Evolutionary conservation across 1,140 invertebrate genomes (phyloP), one percentile per base, ranked within the genome.

Genomic region (Drosophila suzukii): DNA sequence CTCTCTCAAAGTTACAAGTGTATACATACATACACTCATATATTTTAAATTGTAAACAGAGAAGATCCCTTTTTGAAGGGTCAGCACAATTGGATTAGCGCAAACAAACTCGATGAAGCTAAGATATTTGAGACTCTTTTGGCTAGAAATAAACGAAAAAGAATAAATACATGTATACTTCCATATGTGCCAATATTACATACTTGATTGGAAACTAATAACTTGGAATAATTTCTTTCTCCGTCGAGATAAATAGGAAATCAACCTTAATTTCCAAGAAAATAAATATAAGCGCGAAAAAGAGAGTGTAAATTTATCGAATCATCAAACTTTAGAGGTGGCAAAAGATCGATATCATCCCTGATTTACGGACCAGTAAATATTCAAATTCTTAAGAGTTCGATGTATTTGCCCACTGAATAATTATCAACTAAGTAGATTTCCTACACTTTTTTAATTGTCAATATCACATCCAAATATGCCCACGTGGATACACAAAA

Each of bases 11-110:
- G 15, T 6, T n/a, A 6, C 38, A 2, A 4, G 12, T 6, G 13
- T 13, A 13, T 6, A 39, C 2, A 17, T 10, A 44, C 10, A 20
- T 0, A 13, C 7, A 43, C n/a, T n/a, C n/a, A n/a, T n/a, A n/a
- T n/a, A n/a, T n/a, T n/a, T 6, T 7, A 11, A 60, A 32, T n/a
- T 68, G 30, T 36, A 24, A 51, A 54, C 38, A 44, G 11, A 57
- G 55, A 59, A 39, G 27, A 10, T 27, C 0, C 13, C 20, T 12
- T 36, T 55, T 55, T 38, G 13, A 41, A 59, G 27, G 4, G 60
- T 62, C 38, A 60, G 60, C 55, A 6, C 2, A 15, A 32, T 43
- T 59, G 55, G 38, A 43, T 24, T 6, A 11, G 4, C 7, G 24
- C 20, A 61, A 62, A 59, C 54, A 62, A 62, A 43, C 17, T 3